These are phyloP conservation scores for Gyps fulvus DNA, from an alignment of 2,113 vertebrate species.

Conservation along the genomic window DNA sequence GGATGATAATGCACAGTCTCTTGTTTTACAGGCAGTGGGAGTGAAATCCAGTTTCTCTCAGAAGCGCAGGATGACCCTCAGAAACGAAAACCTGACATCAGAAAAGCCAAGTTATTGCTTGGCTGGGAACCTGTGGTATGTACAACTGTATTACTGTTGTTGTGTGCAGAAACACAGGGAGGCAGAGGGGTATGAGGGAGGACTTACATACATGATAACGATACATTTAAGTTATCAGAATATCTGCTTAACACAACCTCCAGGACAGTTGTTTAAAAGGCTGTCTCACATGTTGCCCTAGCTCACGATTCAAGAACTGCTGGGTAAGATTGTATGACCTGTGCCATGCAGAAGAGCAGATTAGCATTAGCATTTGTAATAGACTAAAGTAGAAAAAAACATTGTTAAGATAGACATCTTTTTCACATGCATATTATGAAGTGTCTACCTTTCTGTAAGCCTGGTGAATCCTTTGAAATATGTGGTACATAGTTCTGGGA, in stretches of 20 bases:
- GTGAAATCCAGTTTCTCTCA: constrained; percentile 96
- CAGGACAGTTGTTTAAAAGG: background rate
- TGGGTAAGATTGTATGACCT: background rate
- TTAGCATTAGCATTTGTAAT: background rate
- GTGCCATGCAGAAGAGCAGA: background rate
- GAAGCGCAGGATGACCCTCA: constrained; percentile 98
- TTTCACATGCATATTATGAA: background rate
- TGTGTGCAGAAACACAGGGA: background rate
- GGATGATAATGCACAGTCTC: background rate
- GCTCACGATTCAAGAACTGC: background rate
- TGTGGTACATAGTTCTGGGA: fast-evolving
- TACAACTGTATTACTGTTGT: background rate
- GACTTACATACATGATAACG: fast-evolving
- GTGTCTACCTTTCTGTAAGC: background rate
- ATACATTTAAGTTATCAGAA: background rate
- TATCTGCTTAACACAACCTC: background rate
- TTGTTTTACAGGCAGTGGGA: constrained; percentile 79
- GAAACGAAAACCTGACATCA: constrained; percentile 94
- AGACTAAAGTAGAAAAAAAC: background rate
- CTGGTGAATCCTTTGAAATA: fast-evolving
- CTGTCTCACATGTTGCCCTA: background rate
- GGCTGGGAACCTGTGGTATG: constrained; percentile 98
- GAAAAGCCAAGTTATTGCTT: constrained; percentile 91
- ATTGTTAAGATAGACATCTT: background rate
- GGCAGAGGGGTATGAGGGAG: background rate